phyloP scores from a whole-genome alignment of 2,888 invertebrate species.

The Bembecia ichneumoniformis region DNA sequence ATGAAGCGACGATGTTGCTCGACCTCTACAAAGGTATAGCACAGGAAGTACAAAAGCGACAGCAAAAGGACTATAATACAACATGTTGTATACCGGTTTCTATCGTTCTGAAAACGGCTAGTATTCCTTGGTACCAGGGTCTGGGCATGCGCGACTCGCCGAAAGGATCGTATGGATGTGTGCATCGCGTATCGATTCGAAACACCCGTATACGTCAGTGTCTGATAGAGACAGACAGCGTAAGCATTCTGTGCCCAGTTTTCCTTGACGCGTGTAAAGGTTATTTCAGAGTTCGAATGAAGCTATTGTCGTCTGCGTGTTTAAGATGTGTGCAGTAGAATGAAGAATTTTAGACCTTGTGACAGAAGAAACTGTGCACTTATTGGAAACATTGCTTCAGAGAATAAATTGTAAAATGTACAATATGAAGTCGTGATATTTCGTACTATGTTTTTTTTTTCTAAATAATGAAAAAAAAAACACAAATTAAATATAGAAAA shows the following conservation, averaged over 20 bases:
- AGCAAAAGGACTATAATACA: conserved; percentile 4
- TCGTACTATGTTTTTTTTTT: background rate
- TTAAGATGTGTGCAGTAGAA: background rate
- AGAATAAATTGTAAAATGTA: background rate
- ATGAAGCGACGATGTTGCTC: conserved; percentile 34
- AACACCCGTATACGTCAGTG: conserved; percentile 59
- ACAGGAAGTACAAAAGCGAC: conserved; percentile 25
- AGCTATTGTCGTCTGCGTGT: conserved; percentile 14
- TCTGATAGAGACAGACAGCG: conserved; percentile 39
- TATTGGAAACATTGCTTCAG: background rate
- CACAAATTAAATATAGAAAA: too few species aligned
- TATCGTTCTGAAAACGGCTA: conserved; percentile 20
- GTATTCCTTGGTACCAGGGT: conserved; percentile 42
- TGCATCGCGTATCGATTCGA: conserved; percentile 62
- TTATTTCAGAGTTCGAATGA: conserved; percentile 50
- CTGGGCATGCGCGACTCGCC: conserved; percentile 46
- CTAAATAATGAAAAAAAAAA: too few species aligned
- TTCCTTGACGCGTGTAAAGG: conserved; percentile 37
- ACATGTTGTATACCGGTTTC: background rate
- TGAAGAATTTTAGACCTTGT: background rate
- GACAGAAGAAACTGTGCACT: background rate
- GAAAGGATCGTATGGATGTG: conserved; percentile 32
- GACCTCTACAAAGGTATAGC: conserved; percentile 40
- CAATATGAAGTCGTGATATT: background rate
- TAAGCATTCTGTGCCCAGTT: conserved; percentile 27